phyloP scores from a whole-genome alignment of 2,113 vertebrate species.

The Neodon shergylaensis region DNA sequence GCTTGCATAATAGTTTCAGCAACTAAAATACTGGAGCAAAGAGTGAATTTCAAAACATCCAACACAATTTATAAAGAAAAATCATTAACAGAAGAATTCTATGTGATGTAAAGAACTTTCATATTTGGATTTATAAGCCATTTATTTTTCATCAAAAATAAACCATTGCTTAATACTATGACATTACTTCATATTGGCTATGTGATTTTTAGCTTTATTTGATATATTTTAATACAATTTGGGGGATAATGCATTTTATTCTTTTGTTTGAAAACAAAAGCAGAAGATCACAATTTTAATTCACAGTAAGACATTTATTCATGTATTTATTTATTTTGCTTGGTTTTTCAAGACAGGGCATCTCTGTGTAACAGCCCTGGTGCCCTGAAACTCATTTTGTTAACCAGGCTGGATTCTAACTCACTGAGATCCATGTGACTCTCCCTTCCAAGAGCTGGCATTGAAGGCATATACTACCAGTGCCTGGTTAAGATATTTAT shows the following conservation, averaged over 20 bases:
- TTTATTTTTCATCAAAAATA: conserved; percentile 53
- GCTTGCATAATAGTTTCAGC: background rate
- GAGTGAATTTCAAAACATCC: background rate
- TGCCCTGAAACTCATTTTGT: no score
- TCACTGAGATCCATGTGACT: no score
- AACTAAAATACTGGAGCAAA: background rate
- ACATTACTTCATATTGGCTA: background rate
- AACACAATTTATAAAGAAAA: conserved; percentile 2
- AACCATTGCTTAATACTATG: conserved; percentile 27
- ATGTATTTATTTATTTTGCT: no score
- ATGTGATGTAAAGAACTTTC: background rate
- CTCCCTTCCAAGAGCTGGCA: no score
- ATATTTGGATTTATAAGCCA: background rate
- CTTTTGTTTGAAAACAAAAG: background rate
- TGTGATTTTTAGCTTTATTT: background rate
- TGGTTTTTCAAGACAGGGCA: no score
- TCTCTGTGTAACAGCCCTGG: no score
- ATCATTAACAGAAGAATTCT: conserved; percentile 31
- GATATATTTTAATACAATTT: background rate
- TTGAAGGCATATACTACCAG: no score
- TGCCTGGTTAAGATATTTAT: background rate
- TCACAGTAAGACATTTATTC: background rate
- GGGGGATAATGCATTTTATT: background rate
- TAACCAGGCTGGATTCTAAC: no score
- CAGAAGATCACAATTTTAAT: background rate